phyloP scores from a whole-genome alignment of 53 echinoderm and acorn worm genomes.

The Holothuria scabra region DNA sequence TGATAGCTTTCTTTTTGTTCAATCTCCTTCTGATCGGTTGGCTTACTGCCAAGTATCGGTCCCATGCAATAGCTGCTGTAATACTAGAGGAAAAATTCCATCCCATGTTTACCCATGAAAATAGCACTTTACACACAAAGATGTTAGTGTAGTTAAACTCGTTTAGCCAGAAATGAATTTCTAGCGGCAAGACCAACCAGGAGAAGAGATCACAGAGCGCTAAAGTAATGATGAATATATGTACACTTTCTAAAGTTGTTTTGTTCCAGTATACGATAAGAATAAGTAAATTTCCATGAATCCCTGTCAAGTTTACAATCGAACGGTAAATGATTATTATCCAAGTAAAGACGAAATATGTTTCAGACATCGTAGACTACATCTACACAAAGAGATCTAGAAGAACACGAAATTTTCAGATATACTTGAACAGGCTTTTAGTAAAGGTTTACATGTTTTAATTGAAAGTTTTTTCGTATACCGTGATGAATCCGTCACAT shows the following conservation, averaged over 20 bases:
- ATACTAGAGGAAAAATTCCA: conserved; percentile 54
- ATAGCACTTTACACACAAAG: conserved; percentile 15
- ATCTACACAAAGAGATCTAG: no score
- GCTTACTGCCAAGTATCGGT: conserved; percentile 67
- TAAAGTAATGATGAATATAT: conserved; percentile 62
- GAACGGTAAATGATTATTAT: background rate
- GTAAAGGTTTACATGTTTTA: no score
- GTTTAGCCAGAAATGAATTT: conserved; percentile 6
- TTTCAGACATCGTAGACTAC: no score
- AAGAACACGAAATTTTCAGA: no score
- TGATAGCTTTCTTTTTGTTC: conserved; percentile 42
- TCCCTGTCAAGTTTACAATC: conserved; percentile 55
- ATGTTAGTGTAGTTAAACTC: background rate
- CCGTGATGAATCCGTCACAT: no score
- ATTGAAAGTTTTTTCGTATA: no score
- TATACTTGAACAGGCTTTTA: no score
- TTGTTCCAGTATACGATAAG: conserved; percentile 61
- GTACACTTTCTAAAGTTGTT: conserved; percentile 57
- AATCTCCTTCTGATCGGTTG: conserved; percentile 51
- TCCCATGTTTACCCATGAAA: conserved; percentile 17
- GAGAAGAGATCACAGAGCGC: conserved; percentile 36
- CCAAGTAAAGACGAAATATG: background rate
- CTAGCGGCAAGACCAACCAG: conserved; percentile 23
- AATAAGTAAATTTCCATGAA: conserved; percentile 68
- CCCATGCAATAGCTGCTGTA: conserved; percentile 69